Base-by-base conservation (phyloP, 1,140 invertebrate species). In the Centruroides sculpturatus region DNA sequence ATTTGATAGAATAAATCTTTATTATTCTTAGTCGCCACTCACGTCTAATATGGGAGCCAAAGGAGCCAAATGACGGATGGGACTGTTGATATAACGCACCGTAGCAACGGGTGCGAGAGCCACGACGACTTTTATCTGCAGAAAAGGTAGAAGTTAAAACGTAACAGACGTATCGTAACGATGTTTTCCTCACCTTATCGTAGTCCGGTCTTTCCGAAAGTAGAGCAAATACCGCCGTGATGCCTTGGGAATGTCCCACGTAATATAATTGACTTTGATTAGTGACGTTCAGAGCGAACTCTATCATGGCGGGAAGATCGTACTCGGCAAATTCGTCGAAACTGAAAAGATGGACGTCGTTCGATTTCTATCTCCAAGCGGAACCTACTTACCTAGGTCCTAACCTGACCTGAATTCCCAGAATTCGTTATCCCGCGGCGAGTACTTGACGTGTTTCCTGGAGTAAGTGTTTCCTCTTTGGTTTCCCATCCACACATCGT, bases 21-120 rank as follows among this genome's bases (percentile, higher is more conserved):
- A 23, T 1, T 23, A 23, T 23, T 23, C 23, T 23, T 23, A 0
- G 23, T 23, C 23, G 23, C 23, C 23, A 46, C 64, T 66, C 65
- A 75, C 74, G 48, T 71, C 67, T 3, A 75, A 10, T 5, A 73
- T 65, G 47, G 66, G 62, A 11, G 68, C 61, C 53, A 73, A 71
- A 2, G 72, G 72, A 34, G 74, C 70, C 23, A 79, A 54, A 13
- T 65, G 64, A 46, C 63, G 66, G 7, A 78, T 65, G 6, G 87
- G 85, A 63, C 83, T 85, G 68, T 77, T 81, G 4, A 88, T 78
- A 60, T 88, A 73, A 1, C 77, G 75, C 70, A 88, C 78, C 66
- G 77, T 87, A 0, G 82, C 83, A 0, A 89, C 80, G 1, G 89
- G 89, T 1, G 85, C 89, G 48, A 93, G 72, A 1, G 82, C 82